Percentiles rank a stretch among this genome's conserved stretches.
phyloP scores from a whole-genome alignment of 64 coral and sea anemone species.

The Porites australiensis region DNA sequence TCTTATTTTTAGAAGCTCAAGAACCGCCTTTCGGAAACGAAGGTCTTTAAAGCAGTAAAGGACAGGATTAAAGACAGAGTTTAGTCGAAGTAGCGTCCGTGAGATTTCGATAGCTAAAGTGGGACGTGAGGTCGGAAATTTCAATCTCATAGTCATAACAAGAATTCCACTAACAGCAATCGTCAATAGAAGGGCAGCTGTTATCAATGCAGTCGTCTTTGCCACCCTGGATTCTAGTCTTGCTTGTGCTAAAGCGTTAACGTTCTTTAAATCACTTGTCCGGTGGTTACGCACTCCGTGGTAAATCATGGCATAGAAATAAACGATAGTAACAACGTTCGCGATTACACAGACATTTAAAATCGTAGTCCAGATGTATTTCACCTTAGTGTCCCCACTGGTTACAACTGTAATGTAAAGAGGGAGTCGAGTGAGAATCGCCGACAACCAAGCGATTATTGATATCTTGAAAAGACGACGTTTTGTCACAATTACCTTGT shows the following conservation, averaged over 20 bases:
- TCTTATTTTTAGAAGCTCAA: background rate
- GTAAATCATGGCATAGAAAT: background rate
- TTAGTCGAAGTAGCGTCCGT: background rate
- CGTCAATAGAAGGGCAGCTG: background rate
- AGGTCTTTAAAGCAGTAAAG: constrained; percentile 21
- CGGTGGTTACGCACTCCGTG: background rate
- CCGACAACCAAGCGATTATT: background rate
- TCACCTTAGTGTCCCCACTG: background rate
- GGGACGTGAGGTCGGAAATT: background rate
- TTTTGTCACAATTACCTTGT: constrained; percentile 3
- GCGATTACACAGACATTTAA: no score
- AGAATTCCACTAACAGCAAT: background rate
- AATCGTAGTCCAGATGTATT: background rate
- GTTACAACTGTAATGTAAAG: background rate
- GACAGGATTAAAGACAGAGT: background rate
- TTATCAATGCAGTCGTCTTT: background rate
- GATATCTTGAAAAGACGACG: background rate
- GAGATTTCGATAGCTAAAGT: background rate
- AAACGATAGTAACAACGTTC: background rate
- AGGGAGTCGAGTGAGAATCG: background rate
- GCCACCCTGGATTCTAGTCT: background rate
- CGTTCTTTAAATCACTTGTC: no score
- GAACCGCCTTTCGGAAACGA: background rate
- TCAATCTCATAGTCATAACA: background rate
- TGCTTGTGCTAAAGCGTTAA: background rate